Evolutionary conservation across 2,113 vertebrate species (phyloP), one percentile per base, ranked within the genome.

Genomic region (Cyprinodon variegatus): DNA sequence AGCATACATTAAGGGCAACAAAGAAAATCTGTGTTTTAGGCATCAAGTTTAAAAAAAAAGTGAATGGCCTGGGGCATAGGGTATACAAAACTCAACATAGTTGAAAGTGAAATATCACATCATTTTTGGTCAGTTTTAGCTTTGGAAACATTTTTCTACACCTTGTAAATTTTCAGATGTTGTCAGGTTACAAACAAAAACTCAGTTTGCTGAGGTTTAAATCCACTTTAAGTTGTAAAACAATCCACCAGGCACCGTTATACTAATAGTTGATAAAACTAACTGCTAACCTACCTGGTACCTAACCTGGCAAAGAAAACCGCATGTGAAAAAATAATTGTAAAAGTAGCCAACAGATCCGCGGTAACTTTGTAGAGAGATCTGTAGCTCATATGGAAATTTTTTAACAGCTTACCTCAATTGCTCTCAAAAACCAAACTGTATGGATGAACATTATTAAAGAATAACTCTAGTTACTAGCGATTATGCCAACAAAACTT

Each of bases 1-100:
- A 40, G 74, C 4, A 50, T 3, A 57, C 13, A 48, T 72, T 76
- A 36, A 69, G 17, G 53, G 15, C 88, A 94, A 92, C 93, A 90
- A 79, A 92, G 87, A 93, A 29, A 87, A 76, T 91, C 94, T 94
- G 91, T 93, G 93, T 95, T 90, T 92, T 86, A 93, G 91, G 91
- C 89, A 87, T 86, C 61, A 29, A 63, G 72, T 76, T 74, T 4
- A 36, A 22, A 61, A 36, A 40, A 61, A 45, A 29, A 70, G 29
- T 29, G 29, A 77, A 73, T 12, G 2, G 0, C 65, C 71, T 78
- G 71, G 37, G 68, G 77, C 36, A 29, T 15, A 45, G 71, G 36
- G 8, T 1, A 45, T 14, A 57, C 10, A 67, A 48, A 37, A 57
- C 17, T 39, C 17, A 20, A 13, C 37, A 37, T 53, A 53, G 5